Evolutionary conservation across 2,888 invertebrate genomes (phyloP).

Genomic region (Drosophila melanosoma): DNA sequence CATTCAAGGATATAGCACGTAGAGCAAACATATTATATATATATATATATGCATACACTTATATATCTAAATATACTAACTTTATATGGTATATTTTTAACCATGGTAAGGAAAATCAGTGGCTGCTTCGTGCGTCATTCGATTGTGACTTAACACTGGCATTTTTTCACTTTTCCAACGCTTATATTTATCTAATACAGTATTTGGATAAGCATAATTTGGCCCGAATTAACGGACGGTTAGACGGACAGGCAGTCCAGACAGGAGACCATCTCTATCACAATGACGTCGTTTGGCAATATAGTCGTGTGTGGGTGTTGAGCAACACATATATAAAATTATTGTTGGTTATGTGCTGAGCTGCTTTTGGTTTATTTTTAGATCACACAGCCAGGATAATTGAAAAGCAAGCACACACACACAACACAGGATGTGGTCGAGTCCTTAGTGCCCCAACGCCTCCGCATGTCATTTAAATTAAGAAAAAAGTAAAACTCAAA

Average conservation of each 20-base stretch:
- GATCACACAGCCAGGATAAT: slow-evolving; percentile 69
- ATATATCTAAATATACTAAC: slow-evolving; percentile 9
- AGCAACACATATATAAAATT: slow-evolving; percentile 10
- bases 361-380: slow-evolving; percentile 65
- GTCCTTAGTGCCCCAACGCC: slow-evolving; percentile 22
- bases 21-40: slow-evolving; percentile 28
- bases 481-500: slow-evolving; percentile 30
- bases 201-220: slow-evolving; percentile 61
- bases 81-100: slow-evolving; percentile 40
- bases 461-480: slow-evolving; percentile 50
- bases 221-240: slow-evolving; percentile 38
- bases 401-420: slow-evolving; percentile 63
- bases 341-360: slow-evolving; percentile 16
- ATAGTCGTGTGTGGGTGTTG: slow-evolving; percentile 27
- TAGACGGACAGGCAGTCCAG: not conserved
- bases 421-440: slow-evolving; percentile 16
- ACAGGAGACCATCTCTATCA: slow-evolving; percentile 52
- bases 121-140: slow-evolving; percentile 71
- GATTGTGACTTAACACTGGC: slow-evolving; percentile 68
- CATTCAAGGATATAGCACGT: slow-evolving; percentile 58
- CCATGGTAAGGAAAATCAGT: slow-evolving; percentile 47
- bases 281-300: slow-evolving; percentile 68
- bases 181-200: slow-evolving; percentile 58
- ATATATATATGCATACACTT: not conserved
- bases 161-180: slow-evolving; percentile 44